Evolutionary conservation across 2,888 invertebrate species (phyloP).

Genomic region (Imbricaverruca yamaguchii): DNA sequence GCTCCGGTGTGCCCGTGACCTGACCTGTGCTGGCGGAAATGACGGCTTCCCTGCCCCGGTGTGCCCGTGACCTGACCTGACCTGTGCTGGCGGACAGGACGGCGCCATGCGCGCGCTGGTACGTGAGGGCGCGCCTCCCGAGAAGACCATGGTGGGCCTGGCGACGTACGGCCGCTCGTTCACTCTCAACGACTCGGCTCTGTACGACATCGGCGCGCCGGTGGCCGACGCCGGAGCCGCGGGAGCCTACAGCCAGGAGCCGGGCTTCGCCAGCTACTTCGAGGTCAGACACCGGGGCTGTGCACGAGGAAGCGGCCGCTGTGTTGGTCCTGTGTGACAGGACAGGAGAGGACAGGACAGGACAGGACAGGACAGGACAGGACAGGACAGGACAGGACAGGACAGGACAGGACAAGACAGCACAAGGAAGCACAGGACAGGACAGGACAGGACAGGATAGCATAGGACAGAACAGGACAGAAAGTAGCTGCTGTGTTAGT

Average conservation of each 20-base stretch:
- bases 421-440: background rate
- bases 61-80: no score
- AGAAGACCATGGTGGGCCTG: slow-evolving; percentile 66
- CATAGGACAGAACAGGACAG: no score
- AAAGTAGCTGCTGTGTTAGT: no score
- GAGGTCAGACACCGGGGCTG: slow-evolving; percentile 51
- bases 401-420: background rate
- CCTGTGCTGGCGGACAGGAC: background rate
- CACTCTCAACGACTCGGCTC: slow-evolving; percentile 72
- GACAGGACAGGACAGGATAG: no score
- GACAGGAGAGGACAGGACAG: background rate
- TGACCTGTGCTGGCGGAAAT: no score
- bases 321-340: no score
- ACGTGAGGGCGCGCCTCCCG: background rate
- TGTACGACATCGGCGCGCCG: slow-evolving; percentile 86
- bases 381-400: background rate
- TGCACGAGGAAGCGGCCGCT: background rate
- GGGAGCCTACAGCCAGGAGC: slow-evolving; percentile 84
- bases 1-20: no score
- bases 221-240: slow-evolving; percentile 77
- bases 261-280: slow-evolving; percentile 91
- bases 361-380: background rate
- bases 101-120: background rate
- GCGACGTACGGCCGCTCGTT: slow-evolving; percentile 90
- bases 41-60: no score